A percentile compares a stretch with the other conserved stretches of the same genome.
Conservation (phyloP, 1,140 invertebrate species). For the Pogonus chalceus region DNA sequence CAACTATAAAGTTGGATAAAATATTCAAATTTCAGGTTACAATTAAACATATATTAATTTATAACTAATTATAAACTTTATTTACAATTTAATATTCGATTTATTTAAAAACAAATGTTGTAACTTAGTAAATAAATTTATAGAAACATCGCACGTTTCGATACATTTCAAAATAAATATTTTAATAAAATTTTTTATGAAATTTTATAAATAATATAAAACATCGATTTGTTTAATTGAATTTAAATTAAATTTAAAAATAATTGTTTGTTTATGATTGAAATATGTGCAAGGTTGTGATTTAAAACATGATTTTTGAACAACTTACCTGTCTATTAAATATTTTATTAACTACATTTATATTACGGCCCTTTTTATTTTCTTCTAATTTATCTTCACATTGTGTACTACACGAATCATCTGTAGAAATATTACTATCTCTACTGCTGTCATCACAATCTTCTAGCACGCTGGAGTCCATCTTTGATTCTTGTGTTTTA, state of each 20-base stretch:
- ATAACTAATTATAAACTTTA: not conserved
- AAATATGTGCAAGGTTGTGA: too few relatives aligned
- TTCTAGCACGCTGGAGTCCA: slow-evolving; percentile 3
- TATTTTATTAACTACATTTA: slow-evolving; percentile 29
- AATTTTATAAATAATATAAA: too few relatives aligned
- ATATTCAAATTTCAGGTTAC: slow-evolving; percentile 13
- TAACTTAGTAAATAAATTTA: too few relatives aligned
- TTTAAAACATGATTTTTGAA: slow-evolving; percentile 1
- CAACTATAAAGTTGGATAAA: slow-evolving; percentile 19
- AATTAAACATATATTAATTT: not conserved
- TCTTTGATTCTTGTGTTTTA: slow-evolving; percentile 3
- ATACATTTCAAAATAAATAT: too few relatives aligned
- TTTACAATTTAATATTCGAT: slow-evolving; percentile 8
- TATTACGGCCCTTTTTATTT: not conserved
- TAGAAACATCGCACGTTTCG: too few relatives aligned
- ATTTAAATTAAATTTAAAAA: too few relatives aligned
- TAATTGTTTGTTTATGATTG: too few relatives aligned
- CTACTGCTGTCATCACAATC: not conserved
- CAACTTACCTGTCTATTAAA: slow-evolving; percentile 31
- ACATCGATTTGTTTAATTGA: too few relatives aligned
- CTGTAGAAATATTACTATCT: not conserved
- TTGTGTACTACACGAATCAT: not conserved
- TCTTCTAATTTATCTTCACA: not conserved
- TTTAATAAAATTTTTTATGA: too few relatives aligned
- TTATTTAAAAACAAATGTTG: too few relatives aligned